These are phyloP conservation scores for Petromus typicus DNA, from an alignment of 2,113 vertebrate genomes.

Conservation along the genomic window DNA sequence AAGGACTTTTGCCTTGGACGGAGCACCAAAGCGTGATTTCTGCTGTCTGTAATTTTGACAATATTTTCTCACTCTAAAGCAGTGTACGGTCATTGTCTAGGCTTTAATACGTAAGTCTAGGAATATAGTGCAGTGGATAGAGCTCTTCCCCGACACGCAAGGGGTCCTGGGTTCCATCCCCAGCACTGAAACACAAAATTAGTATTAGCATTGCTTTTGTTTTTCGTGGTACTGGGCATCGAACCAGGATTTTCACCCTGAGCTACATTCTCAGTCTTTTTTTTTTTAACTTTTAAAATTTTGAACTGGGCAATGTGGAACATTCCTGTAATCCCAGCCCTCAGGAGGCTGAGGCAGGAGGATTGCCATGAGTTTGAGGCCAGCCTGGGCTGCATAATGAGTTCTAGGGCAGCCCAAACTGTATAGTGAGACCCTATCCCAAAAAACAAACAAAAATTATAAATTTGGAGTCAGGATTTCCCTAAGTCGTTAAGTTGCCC, in stretches of 20 bases:
- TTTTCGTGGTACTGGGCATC: not conserved
- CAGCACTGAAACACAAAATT: not conserved
- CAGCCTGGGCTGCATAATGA: not conserved
- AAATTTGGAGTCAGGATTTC: not conserved
- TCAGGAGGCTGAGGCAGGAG: not conserved
- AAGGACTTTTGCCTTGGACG: not conserved
- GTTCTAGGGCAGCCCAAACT: not conserved
- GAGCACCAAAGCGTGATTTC: not conserved
- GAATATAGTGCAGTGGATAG: not conserved
- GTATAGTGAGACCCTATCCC: too few relatives aligned
- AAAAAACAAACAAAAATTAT: not conserved
- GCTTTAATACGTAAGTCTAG: not conserved
- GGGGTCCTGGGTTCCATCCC: not conserved
- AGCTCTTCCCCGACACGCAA: accelerated
- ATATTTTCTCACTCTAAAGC: not conserved
- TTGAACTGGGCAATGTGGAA: not conserved
- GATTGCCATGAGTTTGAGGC: not conserved
- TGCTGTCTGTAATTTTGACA: not conserved
- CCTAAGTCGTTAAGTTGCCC: not conserved
- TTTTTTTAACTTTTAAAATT: not conserved
- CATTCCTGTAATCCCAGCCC: not conserved
- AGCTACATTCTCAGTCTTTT: not conserved
- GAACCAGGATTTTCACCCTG: not conserved
- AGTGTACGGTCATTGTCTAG: not conserved
- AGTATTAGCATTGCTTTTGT: not conserved